phyloP scores from a whole-genome alignment of 2,888 invertebrate genomes.

The Temnothorax ravouxi region DNA sequence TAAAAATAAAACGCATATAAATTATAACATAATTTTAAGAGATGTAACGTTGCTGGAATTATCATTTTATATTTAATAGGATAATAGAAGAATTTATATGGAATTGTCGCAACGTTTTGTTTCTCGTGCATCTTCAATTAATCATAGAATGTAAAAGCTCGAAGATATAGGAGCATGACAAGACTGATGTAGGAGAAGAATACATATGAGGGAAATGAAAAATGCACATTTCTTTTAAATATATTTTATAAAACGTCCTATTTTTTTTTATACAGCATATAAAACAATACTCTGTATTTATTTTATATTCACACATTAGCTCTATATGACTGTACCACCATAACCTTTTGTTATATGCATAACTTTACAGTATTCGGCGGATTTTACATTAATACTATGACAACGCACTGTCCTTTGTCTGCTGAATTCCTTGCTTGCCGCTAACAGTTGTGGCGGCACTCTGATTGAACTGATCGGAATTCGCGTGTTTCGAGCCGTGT shows the following conservation, averaged over 20 bases:
- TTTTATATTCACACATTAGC: slow-evolving; percentile 86
- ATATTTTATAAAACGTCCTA: slow-evolving; percentile 86
- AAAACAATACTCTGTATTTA: slow-evolving; percentile 86
- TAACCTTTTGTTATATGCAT: slow-evolving; percentile 76
- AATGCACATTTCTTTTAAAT: slow-evolving; percentile 81
- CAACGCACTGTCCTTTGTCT: slow-evolving; percentile 77
- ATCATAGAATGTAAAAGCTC: background rate
- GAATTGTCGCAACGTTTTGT: background rate
- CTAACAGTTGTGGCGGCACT: slow-evolving; percentile 64
- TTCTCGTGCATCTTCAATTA: background rate
- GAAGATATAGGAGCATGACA: background rate
- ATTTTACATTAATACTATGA: slow-evolving; percentile 79
- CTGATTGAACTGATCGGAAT: slow-evolving; percentile 78
- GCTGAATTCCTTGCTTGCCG: slow-evolving; percentile 64
- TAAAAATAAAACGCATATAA: background rate
- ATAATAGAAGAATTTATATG: background rate
- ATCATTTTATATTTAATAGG: background rate
- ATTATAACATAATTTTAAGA: background rate
- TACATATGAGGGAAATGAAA: slow-evolving; percentile 52
- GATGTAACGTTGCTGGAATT: background rate
- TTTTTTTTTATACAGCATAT: slow-evolving; percentile 86
- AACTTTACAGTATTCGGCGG: slow-evolving; percentile 84
- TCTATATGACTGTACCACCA: slow-evolving; percentile 84
- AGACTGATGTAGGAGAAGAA: background rate
- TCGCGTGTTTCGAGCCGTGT: slow-evolving; percentile 75